Conservation (phyloP, 1,140 invertebrate genomes). For the Aplysia californica region DNA sequence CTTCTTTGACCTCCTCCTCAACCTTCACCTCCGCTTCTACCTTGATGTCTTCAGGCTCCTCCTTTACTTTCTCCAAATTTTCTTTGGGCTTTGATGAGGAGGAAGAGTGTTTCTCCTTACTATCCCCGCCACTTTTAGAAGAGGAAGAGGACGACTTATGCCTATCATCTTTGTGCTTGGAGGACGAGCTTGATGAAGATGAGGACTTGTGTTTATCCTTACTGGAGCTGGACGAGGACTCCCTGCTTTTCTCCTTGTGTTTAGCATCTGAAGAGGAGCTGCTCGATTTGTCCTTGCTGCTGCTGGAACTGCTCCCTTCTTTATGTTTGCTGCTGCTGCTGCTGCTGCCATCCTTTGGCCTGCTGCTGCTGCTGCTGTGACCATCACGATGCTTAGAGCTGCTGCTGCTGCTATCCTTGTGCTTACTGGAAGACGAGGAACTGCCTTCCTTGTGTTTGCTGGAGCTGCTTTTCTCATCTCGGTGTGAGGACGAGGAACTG, state of each 20-base stretch:
- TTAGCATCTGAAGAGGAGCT: conserved; percentile 47
- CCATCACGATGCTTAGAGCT: conserved; percentile 58
- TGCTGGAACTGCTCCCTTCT: conserved; percentile 35
- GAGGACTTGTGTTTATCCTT: conserved; percentile 32
- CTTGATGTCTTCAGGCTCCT: conserved; percentile 12
- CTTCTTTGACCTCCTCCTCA: too few relatives aligned
- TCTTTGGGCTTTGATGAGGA: conserved; percentile 28
- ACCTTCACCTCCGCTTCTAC: conserved; percentile 25
- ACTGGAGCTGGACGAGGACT: conserved; percentile 22
- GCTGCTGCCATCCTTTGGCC: conserved; percentile 67
- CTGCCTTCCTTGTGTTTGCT: conserved; percentile 71
- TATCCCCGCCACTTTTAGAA: background rate
- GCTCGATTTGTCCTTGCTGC: conserved; percentile 32
- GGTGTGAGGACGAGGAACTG: conserved; percentile 70
- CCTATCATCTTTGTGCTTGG: conserved; percentile 34
- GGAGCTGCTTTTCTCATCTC: conserved; percentile 69
- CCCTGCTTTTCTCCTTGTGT: conserved; percentile 40
- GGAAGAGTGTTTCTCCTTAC: background rate
- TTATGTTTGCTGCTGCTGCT: conserved; percentile 35
- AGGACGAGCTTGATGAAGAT: conserved; percentile 28
- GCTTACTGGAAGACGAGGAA: conserved; percentile 73
- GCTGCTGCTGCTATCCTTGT: conserved; percentile 45
- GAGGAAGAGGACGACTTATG: background rate
- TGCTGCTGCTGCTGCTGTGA: conserved; percentile 70
- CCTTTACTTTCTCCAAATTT: background rate